Percentiles rank a stretch among this genome's conserved stretches.
phyloP scores from a whole-genome alignment of 2,888 invertebrate genomes.

The Troilus luridus region DNA sequence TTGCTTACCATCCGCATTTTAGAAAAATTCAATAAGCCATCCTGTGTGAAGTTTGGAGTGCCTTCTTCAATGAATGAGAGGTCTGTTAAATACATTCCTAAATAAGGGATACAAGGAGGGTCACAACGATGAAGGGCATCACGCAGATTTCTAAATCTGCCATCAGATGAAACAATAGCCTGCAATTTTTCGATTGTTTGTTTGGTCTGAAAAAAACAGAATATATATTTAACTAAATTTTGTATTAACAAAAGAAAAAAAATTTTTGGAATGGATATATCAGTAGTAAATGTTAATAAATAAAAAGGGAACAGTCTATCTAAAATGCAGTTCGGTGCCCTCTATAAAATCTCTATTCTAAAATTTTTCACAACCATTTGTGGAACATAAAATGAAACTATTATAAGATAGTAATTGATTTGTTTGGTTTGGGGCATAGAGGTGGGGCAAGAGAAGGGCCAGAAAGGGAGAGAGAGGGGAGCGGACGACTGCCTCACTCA shows the following conservation, averaged over 20 bases:
- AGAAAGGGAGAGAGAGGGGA: too few species aligned
- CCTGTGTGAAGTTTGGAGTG: slow-evolving; percentile 90
- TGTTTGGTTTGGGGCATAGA: too few species aligned
- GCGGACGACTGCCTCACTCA: too few species aligned
- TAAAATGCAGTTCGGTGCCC: too few species aligned
- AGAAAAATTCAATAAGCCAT: slow-evolving; percentile 90
- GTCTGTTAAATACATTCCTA: slow-evolving; percentile 92
- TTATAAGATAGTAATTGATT: too few species aligned
- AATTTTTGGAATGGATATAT: background rate
- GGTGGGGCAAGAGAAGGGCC: too few species aligned
- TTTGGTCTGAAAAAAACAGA: slow-evolving; percentile 77
- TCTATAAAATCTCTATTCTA: too few species aligned
- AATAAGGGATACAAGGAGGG: slow-evolving; percentile 88
- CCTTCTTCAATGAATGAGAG: slow-evolving; percentile 94
- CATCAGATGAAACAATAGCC: slow-evolving; percentile 88
- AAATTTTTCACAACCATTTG: too few species aligned
- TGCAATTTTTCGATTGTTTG: slow-evolving; percentile 91
- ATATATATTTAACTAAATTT: background rate
- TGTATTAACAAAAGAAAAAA: background rate
- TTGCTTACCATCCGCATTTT: slow-evolving; percentile 91
- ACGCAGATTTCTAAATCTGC: slow-evolving; percentile 86
- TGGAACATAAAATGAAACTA: too few species aligned
- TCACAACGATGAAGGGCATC: slow-evolving; percentile 92
- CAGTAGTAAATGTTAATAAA: too few species aligned
- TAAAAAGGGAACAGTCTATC: too few species aligned